Evolutionary conservation across 2,113 vertebrate genomes (phyloP).

Genomic region (Lates calcarifer): DNA sequence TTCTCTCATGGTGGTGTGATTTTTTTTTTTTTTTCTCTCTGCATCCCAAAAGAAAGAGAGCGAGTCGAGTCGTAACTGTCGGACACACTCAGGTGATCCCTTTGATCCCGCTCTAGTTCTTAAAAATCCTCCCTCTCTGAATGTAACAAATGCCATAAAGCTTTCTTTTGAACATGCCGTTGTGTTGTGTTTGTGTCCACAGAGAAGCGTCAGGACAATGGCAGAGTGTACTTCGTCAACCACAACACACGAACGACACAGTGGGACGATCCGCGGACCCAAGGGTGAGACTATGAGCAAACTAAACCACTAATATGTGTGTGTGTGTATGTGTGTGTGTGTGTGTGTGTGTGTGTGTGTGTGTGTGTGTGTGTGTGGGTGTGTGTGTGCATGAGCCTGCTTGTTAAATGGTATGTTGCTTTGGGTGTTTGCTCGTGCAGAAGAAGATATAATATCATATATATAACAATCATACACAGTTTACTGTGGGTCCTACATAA

Average conservation of each 20-base stretch:
- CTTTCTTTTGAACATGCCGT: neutral
- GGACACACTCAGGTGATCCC: neutral
- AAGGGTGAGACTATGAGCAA: conserved; percentile 88
- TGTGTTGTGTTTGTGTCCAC: conserved; percentile 43
- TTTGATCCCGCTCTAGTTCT: neutral
- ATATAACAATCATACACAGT: conserved; percentile 7
- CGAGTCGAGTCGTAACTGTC: neutral
- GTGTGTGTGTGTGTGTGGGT: neutral
- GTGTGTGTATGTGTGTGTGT: conserved; percentile 3
- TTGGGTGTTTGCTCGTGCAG: conserved; percentile 52
- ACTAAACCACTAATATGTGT: neutral
- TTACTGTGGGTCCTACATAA: neutral
- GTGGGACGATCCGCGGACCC: conserved; percentile 98
- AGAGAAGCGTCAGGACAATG: conserved; percentile 99
- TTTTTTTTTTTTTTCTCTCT: neutral
- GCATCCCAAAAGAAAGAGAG: neutral
- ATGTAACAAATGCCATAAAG: neutral
- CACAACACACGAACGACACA: conserved; percentile 98
- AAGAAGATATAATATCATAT: neutral
- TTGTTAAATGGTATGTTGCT: conserved; percentile 36
- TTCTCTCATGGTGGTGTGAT: conserved; percentile 58
- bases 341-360: neutral
- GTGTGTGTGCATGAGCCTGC: conserved; percentile 22
- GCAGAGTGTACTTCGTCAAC: conserved; percentile 98
- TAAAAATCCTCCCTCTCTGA: neutral